Conservation (phyloP, 2,888 invertebrate genomes). For the Dasysyrphus tricinctus region DNA sequence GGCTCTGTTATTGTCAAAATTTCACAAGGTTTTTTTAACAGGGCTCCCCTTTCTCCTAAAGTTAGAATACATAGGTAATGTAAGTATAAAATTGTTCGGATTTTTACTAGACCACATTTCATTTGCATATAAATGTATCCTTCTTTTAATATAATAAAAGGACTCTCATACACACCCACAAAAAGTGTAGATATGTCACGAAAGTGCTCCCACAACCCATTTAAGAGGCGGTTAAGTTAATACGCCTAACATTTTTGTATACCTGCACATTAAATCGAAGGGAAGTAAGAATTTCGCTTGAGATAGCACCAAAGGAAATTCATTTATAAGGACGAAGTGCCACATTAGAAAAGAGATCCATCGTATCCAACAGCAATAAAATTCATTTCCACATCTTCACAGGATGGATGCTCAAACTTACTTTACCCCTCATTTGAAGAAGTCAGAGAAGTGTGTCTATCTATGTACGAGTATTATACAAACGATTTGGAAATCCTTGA, state of each 20-base stretch:
- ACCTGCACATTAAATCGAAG: slow-evolving; percentile 72
- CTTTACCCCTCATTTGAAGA: background rate
- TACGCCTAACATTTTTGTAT: slow-evolving; percentile 68
- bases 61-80: too few species aligned
- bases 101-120: background rate
- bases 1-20: too few species aligned
- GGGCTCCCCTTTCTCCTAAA: too few species aligned
- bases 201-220: slow-evolving; percentile 65
- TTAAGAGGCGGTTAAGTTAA: slow-evolving; percentile 71
- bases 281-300: slow-evolving; percentile 75
- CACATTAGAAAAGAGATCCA: slow-evolving; percentile 56
- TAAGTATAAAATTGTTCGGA: too few species aligned
- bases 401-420: slow-evolving; percentile 68
- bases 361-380: slow-evolving; percentile 67
- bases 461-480: background rate
- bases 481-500: slow-evolving; percentile 28
- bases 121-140: background rate
- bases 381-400: slow-evolving; percentile 74
- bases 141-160: background rate
- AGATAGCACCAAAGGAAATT: slow-evolving; percentile 78
- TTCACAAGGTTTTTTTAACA: too few species aligned
- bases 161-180: background rate
- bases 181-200: background rate
- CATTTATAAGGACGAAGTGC: slow-evolving; percentile 76
- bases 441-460: background rate